Percentiles rank a stretch among this genome's conserved stretches.
Evolutionary conservation across 1,140 invertebrate species (phyloP).

Genomic region (Eriocheir sinensis): DNA sequence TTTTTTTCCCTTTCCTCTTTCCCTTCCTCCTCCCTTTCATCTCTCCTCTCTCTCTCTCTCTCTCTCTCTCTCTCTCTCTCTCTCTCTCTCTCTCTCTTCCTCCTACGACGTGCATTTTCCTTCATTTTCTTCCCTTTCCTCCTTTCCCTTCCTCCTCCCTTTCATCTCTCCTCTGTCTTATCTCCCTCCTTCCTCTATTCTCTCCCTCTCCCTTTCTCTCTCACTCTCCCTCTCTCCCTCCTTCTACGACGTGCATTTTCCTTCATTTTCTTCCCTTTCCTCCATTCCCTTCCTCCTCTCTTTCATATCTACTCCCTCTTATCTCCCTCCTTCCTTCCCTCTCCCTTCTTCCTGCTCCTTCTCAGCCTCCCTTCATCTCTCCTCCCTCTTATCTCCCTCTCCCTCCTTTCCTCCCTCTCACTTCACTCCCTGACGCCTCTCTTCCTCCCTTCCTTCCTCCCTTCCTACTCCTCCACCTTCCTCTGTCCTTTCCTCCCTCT

Average conservation of each 20-base stretch:
- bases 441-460: no score
- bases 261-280: conserved; percentile 7
- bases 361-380: background rate
- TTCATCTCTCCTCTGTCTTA: background rate
- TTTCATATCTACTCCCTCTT: background rate
- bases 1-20: background rate
- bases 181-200: background rate
- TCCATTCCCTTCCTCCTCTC: background rate
- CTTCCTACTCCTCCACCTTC: no score
- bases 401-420: conserved; percentile 12
- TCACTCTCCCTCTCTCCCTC: conserved; percentile 31
- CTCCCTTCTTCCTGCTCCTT: no score
- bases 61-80: conserved; percentile 32
- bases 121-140: background rate
- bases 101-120: background rate
- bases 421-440: no score
- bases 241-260: background rate
- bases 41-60: background rate
- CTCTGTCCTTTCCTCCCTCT: no score
- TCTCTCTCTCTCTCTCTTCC: background rate
- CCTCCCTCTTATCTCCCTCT: background rate
- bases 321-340: background rate
- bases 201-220: background rate
- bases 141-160: background rate
- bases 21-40: background rate